phyloP scores from a whole-genome alignment of 2,113 vertebrate species.

The Tragelaphus scriptus region DNA sequence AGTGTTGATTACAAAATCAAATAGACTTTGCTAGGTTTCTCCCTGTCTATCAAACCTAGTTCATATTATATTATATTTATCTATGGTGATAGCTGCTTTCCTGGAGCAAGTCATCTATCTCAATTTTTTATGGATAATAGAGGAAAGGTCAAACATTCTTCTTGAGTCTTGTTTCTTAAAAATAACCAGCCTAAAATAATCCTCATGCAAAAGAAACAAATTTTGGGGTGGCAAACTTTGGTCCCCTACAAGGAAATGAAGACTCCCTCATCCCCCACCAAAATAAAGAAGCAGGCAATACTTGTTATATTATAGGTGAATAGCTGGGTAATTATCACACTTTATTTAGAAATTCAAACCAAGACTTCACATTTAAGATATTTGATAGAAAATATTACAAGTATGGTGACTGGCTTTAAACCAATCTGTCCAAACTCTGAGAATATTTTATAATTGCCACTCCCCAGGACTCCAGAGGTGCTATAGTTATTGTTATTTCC shows the following conservation, averaged over 20 bases:
- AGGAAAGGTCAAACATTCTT: background rate
- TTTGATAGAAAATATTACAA: background rate
- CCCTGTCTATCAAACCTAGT: too few species aligned
- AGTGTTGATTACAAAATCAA: background rate
- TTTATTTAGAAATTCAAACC: background rate
- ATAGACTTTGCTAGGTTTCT: background rate
- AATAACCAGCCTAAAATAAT: background rate
- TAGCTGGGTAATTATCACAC: background rate
- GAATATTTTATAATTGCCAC: background rate
- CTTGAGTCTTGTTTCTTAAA: background rate
- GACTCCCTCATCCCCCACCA: rapidly evolving
- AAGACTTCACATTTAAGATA: background rate
- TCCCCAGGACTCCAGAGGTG: background rate
- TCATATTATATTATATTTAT: background rate
- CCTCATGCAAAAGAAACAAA: background rate
- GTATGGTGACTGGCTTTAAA: background rate
- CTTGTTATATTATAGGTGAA: background rate
- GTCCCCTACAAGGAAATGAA: background rate
- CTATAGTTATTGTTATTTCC: background rate
- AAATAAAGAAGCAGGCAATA: background rate
- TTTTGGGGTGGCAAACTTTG: background rate
- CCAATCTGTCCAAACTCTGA: background rate
- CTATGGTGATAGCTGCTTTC: background rate
- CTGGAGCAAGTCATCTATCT: background rate
- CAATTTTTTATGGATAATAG: background rate